phyloP scores from a whole-genome alignment of 2,113 vertebrate species.

The Sebastes fasciatus region DNA sequence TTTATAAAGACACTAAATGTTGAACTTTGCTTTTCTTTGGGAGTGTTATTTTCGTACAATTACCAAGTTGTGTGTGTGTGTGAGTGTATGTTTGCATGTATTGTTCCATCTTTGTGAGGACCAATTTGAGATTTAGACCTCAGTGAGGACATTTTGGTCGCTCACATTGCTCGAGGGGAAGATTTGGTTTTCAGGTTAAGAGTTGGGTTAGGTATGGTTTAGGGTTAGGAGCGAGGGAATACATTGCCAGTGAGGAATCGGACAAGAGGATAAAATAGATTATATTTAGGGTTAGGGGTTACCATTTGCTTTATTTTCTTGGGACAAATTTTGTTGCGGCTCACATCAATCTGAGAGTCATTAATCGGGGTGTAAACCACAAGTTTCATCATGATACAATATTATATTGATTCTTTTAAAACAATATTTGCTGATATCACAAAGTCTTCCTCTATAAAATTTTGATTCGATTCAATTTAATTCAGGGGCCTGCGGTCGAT shows the following conservation, averaged over 20 bases:
- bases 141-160: background rate
- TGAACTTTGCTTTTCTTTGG: constrained; percentile 61
- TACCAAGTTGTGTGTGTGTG: background rate
- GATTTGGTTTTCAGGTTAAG: background rate
- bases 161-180: background rate
- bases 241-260: background rate
- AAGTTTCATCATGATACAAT: no score
- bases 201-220: background rate
- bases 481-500: no score
- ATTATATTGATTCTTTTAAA: no score
- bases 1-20: constrained; percentile 88
- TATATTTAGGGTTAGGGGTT: background rate
- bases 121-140: background rate
- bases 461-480: no score
- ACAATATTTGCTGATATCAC: no score
- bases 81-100: background rate
- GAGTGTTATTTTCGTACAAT: constrained; percentile 42
- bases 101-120: background rate
- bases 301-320: background rate
- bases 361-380: no score
- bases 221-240: background rate
- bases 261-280: background rate
- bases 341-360: background rate
- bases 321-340: background rate
- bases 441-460: no score